Conservation (phyloP, 2,797 vertebrate genomes). For the Hemitrygon akajei region DNA sequence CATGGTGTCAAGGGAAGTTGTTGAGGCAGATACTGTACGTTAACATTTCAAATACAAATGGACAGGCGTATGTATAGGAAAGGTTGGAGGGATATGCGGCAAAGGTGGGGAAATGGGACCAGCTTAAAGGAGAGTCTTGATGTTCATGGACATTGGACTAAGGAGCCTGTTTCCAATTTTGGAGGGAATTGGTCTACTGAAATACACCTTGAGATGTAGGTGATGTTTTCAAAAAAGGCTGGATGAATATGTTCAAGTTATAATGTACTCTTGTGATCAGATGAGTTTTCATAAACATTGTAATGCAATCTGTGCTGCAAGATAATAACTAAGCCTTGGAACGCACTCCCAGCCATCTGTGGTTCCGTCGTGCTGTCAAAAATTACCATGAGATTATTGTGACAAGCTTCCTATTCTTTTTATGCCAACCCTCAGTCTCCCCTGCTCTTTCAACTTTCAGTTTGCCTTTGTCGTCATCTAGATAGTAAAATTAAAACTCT, state of each 20-base stretch:
- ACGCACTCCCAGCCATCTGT: slow-evolving; percentile 13
- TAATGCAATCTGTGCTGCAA: slow-evolving; percentile 7
- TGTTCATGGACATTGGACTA: too few species aligned
- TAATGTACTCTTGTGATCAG: not conserved
- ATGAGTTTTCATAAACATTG: slow-evolving; percentile 9
- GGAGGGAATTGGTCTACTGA: not conserved
- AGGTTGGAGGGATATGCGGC: too few species aligned
- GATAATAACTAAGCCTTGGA: not conserved
- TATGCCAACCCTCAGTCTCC: not conserved
- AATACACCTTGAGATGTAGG: not conserved
- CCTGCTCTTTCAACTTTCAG: not conserved
- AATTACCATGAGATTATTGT: slow-evolving; percentile 3
- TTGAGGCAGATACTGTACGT: too few species aligned
- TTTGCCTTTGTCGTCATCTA: not conserved
- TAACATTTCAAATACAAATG: too few species aligned
- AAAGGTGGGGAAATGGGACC: too few species aligned
- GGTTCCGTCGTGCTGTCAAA: not conserved
- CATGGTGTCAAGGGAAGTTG: too few species aligned
- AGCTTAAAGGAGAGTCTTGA: too few species aligned
- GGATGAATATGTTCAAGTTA: not conserved
- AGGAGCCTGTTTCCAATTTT: not conserved
- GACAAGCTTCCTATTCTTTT: slow-evolving; percentile 2
- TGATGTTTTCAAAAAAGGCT: not conserved
- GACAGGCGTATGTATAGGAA: too few species aligned
- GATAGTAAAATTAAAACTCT: not conserved